phyloP scores from a whole-genome alignment of 2,888 invertebrate species.

The Sussaba pulchella region DNA sequence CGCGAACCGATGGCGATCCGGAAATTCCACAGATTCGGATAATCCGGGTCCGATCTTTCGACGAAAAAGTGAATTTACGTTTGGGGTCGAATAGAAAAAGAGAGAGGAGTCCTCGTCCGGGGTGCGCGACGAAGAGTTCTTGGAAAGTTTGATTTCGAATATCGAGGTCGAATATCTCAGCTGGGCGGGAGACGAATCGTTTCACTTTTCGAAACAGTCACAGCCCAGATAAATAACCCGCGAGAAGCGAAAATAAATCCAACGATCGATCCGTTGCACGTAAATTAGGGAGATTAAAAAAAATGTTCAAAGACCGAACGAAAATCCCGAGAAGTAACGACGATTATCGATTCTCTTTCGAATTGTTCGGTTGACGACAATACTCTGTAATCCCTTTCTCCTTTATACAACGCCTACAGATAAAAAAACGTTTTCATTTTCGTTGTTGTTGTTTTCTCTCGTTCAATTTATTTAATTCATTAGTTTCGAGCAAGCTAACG shows the following conservation, averaged over 20 bases:
- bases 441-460: not conserved
- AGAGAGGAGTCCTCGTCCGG: conserved; percentile 29
- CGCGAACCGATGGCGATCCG: conserved; percentile 7
- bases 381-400: not conserved
- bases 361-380: conserved; percentile 3
- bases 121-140: conserved; percentile 59
- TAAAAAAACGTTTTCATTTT: too few relatives aligned
- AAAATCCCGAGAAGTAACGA: conserved; percentile 23
- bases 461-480: not conserved
- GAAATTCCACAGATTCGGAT: not conserved
- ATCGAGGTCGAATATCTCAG: conserved; percentile 65
- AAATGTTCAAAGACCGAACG: conserved; percentile 58
- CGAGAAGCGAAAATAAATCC: conserved; percentile 48
- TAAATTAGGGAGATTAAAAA: conserved; percentile 41
- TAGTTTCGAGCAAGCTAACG: not conserved
- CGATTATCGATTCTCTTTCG: conserved; percentile 8
- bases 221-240: not conserved
- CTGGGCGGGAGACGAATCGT: conserved; percentile 43
- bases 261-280: conserved; percentile 48
- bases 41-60: conserved; percentile 2
- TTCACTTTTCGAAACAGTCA: conserved; percentile 61
- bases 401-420: too few relatives aligned
- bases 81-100: conserved; percentile 33
- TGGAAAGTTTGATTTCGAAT: conserved; percentile 67
- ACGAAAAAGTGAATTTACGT: not conserved